Conservation (phyloP, 2,797 vertebrate genomes). For the Sarcoramphus papa region DNA sequence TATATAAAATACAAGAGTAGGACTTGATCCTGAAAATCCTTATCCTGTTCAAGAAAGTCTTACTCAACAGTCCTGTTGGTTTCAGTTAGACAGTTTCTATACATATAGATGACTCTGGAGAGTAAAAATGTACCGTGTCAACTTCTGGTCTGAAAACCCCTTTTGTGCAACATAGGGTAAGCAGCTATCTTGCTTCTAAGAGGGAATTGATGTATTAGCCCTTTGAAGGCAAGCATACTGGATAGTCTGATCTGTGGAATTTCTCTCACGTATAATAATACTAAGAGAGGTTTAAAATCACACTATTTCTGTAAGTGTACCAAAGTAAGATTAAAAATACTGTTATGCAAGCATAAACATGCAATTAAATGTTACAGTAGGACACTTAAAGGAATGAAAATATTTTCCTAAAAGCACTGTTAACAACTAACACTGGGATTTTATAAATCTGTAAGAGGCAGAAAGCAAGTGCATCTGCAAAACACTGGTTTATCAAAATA, state of each 20-base stretch:
- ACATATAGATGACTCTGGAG: neutral
- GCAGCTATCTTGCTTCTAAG: neutral
- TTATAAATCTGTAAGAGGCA: neutral
- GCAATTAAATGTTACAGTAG: neutral
- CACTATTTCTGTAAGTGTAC: neutral
- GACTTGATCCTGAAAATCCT: neutral
- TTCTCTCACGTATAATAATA: neutral
- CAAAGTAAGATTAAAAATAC: neutral
- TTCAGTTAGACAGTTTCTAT: neutral
- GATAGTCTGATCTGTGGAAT: neutral
- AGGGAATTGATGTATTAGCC: neutral
- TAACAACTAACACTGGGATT: neutral
- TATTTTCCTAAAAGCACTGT: neutral
- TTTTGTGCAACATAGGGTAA: neutral
- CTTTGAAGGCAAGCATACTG: neutral
- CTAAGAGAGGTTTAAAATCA: neutral
- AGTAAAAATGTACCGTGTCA: neutral
- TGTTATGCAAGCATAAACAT: neutral
- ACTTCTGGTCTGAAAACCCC: neutral
- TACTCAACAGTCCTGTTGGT: neutral
- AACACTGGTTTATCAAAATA: neutral
- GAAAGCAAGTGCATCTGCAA: neutral
- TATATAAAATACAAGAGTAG: neutral
- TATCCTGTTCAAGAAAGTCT: neutral
- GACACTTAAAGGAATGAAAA: neutral